These are phyloP conservation scores for Gorsachius goisagi DNA, from an alignment of 2,113 vertebrate genomes.

Conservation along the genomic window DNA sequence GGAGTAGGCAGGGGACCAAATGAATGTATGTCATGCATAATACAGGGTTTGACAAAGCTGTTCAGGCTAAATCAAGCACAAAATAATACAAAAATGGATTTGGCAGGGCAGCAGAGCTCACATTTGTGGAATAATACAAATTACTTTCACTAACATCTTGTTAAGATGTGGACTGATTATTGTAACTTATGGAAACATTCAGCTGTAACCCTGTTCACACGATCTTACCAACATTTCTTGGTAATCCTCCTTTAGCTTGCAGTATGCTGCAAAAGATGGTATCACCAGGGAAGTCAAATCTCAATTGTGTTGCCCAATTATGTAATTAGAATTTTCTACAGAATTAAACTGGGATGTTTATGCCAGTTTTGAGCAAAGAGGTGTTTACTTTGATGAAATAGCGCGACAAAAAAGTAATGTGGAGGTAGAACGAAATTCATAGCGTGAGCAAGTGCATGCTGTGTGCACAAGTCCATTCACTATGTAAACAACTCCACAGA, in stretches of 20 bases:
- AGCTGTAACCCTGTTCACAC: neutral
- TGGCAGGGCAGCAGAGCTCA: neutral
- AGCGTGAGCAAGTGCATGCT: fast-evolving
- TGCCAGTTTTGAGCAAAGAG: neutral
- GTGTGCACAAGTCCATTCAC: neutral
- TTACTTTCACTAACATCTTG: neutral
- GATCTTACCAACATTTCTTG: neutral
- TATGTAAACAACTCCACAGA: neutral
- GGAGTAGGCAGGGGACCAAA: neutral
- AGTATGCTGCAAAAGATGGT: neutral
- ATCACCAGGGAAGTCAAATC: neutral
- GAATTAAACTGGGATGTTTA: neutral
- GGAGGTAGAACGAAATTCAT: neutral
- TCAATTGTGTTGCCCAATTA: neutral
- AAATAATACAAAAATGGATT: neutral
- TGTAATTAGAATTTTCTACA: neutral
- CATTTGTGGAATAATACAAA: neutral
- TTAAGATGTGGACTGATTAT: neutral
- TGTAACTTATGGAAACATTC: neutral
- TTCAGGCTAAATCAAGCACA: neutral
- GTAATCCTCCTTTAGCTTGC: neutral
- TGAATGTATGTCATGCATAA: neutral
- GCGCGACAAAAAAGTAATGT: neutral
- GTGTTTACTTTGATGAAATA: neutral
- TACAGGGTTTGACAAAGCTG: neutral